Evolutionary conservation across 2,797 vertebrate genomes (phyloP).

Genomic region (Girardinus metallicus): DNA sequence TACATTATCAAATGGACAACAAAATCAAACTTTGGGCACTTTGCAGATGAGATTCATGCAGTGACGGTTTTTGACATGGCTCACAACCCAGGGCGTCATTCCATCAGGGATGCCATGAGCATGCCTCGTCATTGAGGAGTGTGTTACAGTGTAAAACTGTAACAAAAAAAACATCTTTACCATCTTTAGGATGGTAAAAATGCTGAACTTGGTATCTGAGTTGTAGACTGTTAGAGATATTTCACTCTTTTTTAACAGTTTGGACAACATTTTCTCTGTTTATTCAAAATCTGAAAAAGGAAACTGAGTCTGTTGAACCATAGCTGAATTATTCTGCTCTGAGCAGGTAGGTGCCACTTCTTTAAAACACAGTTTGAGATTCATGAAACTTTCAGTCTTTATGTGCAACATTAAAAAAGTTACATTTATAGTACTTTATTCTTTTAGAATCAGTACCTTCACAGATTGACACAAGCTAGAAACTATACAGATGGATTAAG

Average conservation of each 20-base stretch:
- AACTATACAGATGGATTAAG: background rate
- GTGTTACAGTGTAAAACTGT: background rate
- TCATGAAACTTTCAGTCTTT: background rate
- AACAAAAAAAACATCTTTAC: background rate
- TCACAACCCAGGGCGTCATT: background rate
- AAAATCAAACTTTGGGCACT: conserved; percentile 50
- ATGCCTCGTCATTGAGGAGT: background rate
- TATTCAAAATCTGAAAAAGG: background rate
- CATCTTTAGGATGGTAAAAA: background rate
- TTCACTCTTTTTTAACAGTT: background rate
- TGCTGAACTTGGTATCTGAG: background rate
- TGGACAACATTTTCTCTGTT: background rate
- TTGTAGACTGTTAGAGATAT: background rate
- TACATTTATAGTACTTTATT: background rate
- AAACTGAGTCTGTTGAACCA: background rate
- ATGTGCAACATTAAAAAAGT: background rate
- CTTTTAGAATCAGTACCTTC: background rate
- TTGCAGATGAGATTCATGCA: conserved; percentile 41
- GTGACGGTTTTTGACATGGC: background rate
- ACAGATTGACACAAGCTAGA: background rate
- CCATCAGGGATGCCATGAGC: background rate
- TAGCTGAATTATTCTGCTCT: background rate
- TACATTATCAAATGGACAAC: conserved; percentile 52
- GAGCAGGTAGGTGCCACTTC: background rate
- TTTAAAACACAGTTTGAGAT: background rate